Percentiles rank a stretch among this genome's conserved stretches.
Evolutionary conservation across 2,888 invertebrate species (phyloP).

Genomic region (Flexamia atlantica): DNA sequence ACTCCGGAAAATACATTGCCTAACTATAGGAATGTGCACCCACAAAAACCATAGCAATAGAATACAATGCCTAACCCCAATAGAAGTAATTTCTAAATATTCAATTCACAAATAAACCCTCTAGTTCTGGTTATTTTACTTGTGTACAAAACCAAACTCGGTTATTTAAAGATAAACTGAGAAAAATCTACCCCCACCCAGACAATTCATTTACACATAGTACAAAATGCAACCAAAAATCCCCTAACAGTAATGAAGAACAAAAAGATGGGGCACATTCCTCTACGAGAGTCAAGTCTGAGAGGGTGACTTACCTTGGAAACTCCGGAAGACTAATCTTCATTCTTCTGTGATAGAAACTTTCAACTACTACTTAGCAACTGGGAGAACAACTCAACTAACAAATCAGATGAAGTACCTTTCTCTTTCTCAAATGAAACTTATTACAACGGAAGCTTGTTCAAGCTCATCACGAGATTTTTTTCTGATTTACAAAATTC

Average conservation of each 20-base stretch:
- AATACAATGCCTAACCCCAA: too few relatives aligned
- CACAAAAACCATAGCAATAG: too few relatives aligned
- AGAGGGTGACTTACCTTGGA: constrained; percentile 31
- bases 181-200: constrained; percentile 2
- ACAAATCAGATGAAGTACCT: constrained; percentile 69
- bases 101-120: too few relatives aligned
- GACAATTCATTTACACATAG: constrained; percentile 20
- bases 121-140: too few relatives aligned
- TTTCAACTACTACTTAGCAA: constrained; percentile 19
- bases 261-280: constrained; percentile 72
- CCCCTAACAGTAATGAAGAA: constrained; percentile 67
- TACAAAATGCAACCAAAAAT: constrained; percentile 61
- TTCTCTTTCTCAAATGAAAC: constrained; percentile 65
- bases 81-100: too few relatives aligned
- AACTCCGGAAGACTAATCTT: constrained; percentile 19
- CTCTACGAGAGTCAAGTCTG: constrained; percentile 66
- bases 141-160: not conserved
- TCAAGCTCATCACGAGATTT: not conserved
- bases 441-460: not conserved
- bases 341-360: constrained; percentile 37
- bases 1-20: not conserved
- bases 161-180: not conserved
- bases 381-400: constrained; percentile 54
- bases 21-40: constrained; percentile 54
- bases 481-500: too few relatives aligned